phyloP scores from a whole-genome alignment of 2,113 vertebrate species.

The Dryoscopus gambensis region DNA sequence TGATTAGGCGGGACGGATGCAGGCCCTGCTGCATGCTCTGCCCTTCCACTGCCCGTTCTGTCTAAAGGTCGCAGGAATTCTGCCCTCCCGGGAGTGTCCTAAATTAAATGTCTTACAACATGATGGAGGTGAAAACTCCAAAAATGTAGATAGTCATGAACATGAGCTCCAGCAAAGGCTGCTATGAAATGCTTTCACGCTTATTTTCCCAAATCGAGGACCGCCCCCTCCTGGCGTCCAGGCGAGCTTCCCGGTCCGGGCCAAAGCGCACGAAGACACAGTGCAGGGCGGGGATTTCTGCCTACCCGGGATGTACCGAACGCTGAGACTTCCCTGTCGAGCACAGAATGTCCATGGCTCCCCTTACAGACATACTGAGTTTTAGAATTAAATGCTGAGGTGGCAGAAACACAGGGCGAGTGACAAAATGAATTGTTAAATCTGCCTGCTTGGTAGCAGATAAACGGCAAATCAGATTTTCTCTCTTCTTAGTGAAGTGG shows the following conservation, averaged over 20 bases:
- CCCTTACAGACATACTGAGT: background rate
- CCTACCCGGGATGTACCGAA: rapidly evolving
- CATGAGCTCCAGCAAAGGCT: background rate
- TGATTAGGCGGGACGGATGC: background rate
- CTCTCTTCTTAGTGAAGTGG: background rate
- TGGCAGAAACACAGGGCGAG: background rate
- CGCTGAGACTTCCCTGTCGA: no score
- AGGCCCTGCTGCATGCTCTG: background rate
- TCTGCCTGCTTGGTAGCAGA: background rate
- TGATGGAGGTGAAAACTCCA: background rate
- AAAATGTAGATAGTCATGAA: background rate
- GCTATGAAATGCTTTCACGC: rapidly evolving
- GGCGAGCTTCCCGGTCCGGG: background rate
- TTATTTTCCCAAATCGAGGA: background rate
- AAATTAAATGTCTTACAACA: background rate
- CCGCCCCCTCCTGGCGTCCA: background rate
- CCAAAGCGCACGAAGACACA: background rate
- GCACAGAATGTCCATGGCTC: rapidly evolving
- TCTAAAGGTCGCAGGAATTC: background rate
- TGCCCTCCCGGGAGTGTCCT: background rate
- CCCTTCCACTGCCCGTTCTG: background rate
- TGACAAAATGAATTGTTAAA: background rate
- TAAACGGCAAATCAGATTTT: background rate
- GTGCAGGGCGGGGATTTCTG: background rate
- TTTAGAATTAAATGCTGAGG: background rate